Conservation (phyloP, 2,888 invertebrate species). For the Stegophylla sp. region DNA sequence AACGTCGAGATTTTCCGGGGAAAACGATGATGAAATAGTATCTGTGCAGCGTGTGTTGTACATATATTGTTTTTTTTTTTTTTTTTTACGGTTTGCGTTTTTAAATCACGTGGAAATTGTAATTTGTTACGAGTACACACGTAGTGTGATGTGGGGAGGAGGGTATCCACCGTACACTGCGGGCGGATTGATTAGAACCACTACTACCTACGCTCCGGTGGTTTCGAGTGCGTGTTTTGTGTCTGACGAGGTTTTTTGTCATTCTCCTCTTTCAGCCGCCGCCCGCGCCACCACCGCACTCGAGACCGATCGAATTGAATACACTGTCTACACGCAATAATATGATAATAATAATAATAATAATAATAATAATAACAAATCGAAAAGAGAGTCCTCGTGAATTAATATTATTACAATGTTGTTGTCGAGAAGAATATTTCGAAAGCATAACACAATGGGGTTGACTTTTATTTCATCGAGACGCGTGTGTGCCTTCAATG, state of each 20-base stretch:
- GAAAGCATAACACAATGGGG: not conserved
- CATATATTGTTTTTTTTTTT: not conserved
- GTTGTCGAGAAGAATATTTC: not conserved
- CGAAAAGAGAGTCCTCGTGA: not conserved
- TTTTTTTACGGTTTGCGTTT: not conserved
- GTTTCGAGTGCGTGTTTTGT: too few species aligned
- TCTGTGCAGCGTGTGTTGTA: not conserved
- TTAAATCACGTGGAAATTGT: not conserved
- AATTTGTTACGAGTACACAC: not conserved
- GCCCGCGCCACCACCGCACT: not conserved
- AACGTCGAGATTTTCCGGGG: not conserved
- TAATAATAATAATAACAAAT: too few species aligned
- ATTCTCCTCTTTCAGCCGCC: not conserved
- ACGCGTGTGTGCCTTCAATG: not conserved
- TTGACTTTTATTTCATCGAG: not conserved
- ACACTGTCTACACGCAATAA: not conserved
- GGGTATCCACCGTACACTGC: not conserved
- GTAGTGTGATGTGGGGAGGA: not conserved
- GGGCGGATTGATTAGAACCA: not conserved
- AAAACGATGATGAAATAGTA: not conserved
- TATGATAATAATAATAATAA: too few species aligned
- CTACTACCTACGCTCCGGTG: not conserved
- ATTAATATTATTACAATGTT: constrained; percentile 11
- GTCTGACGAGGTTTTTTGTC: not conserved
- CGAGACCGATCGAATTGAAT: not conserved